Base-by-base conservation (phyloP, 2,797 vertebrate genomes). In the Cuculus canorus region DNA sequence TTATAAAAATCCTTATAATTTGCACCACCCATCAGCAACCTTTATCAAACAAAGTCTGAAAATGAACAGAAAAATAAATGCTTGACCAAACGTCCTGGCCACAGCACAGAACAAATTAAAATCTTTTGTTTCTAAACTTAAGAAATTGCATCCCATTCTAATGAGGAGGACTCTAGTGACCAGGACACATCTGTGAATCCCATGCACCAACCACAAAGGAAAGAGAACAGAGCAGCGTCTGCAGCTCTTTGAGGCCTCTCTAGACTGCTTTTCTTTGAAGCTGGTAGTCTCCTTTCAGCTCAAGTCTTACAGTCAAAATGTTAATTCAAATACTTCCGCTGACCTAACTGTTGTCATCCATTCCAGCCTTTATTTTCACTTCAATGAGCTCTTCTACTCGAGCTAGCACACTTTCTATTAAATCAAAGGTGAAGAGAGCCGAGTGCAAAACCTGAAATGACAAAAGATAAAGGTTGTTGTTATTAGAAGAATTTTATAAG, bases 401-500 rank as follows among this genome's bases (percentile, higher is more conserved):
- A 86, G 98, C 97, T 48, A 99, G 98, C 82, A 99, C 98, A 96
- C 99, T 99, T 98, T 99, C 99, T 97, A 99, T 99, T 96, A 99
- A 98, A 98, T 99, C 99, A 96, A 99, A 99, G 10, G 99, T 99
- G 97, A 99, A 99, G 97, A 99, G 96, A 82, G 99, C 99, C 1
- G 99, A 99, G 96, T 99, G 98, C 82, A 99, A 96, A 92, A 99
- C 99, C 99, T 99, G 97, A 86, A 97, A 98, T 80, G 93, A 93
- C 95, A 97, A 77, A 63, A 94, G 86, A 95, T 93, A 19, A 82
- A 72, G 48, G 73, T 93, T 88, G 91, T 41, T 95, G 87, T 95
- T 73, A 73, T 68, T 72, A 57, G 21, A 33, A 83, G 17, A 88
- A 39, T 11, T 48, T 27, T 48, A 57, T 8, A 39, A 13, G 39